Conservation (phyloP, 2,113 vertebrate species). For the Gopherus flavomarginatus region DNA sequence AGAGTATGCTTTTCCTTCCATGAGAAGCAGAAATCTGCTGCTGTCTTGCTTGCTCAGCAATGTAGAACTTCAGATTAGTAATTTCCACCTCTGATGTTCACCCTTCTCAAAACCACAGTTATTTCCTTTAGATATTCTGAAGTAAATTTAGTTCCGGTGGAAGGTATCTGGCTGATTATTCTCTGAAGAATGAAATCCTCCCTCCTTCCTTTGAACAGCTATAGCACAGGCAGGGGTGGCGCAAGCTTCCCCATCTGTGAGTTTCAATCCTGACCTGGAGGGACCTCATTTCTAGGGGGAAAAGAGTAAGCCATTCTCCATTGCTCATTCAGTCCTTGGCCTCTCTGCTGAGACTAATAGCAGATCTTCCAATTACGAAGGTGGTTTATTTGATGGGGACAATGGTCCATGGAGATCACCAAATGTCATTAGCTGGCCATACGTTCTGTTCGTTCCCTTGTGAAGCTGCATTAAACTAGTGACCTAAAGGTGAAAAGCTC, state of each 20-base stretch:
- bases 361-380: neutral
- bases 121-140: neutral
- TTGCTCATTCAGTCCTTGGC: neutral
- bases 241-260: neutral
- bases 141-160: neutral
- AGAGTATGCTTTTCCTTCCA: neutral
- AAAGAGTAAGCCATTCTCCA: neutral
- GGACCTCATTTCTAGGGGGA: neutral
- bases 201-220: neutral
- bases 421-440: neutral
- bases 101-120: neutral
- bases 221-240: too few relatives aligned
- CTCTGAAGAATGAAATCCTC: neutral
- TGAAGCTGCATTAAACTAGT: neutral
- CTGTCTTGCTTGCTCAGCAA: neutral
- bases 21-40: neutral
- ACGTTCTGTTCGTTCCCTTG: neutral
- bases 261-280: neutral
- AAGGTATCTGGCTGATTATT: neutral
- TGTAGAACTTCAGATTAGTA: neutral
- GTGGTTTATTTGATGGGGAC: neutral
- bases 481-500: neutral
- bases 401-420: neutral
- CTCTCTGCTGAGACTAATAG: neutral
- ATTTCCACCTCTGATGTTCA: neutral